phyloP scores from a whole-genome alignment of 2,113 vertebrate genomes.

The Eonycteris spelaea region DNA sequence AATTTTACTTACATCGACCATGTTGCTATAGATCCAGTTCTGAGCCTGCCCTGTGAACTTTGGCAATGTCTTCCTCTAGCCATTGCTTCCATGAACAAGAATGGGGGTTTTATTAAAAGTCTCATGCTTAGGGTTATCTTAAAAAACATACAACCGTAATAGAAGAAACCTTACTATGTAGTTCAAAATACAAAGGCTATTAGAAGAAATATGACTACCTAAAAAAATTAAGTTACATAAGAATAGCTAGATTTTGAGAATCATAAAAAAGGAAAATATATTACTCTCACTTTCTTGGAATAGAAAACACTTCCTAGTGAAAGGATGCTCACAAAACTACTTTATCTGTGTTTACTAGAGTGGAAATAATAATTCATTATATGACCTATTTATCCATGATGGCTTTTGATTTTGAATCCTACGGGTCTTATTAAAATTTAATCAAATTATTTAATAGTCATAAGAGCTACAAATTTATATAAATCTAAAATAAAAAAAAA shows the following conservation, averaged over 20 bases:
- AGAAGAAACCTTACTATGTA: neutral
- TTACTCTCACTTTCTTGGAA: neutral
- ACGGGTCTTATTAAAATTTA: neutral
- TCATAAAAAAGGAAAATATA: neutral
- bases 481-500: conserved; percentile 56
- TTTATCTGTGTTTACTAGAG: neutral
- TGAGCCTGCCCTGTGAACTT: accelerated
- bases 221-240: neutral
- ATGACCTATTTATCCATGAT: neutral
- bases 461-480: conserved; percentile 10
- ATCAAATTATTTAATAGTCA: conserved; percentile 49
- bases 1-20: neutral
- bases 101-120: neutral
- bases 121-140: neutral
- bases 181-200: neutral
- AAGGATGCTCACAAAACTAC: neutral
- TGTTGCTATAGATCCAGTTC: accelerated
- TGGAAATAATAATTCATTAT: neutral
- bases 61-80: too few species aligned
- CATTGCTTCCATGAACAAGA: too few species aligned
- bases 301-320: neutral
- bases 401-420: neutral
- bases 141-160: neutral
- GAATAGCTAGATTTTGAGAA: neutral
- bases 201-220: neutral